phyloP scores from a whole-genome alignment of 2,888 invertebrate species.

The Drosophila histrio region DNA sequence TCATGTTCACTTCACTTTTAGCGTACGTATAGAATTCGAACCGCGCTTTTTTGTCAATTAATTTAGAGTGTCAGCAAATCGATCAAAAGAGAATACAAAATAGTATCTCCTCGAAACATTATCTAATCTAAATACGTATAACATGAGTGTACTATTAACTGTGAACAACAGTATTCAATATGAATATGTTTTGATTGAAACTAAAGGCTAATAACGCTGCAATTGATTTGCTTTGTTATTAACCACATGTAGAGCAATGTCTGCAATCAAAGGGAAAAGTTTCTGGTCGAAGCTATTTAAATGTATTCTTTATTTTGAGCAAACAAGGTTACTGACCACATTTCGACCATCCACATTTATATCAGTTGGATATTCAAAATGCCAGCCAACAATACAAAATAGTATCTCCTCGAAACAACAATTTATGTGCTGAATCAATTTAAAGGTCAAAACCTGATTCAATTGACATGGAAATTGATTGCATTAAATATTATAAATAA shows the following conservation, averaged over 20 bases:
- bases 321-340: constrained; percentile 26
- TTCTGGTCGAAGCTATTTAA: constrained; percentile 6
- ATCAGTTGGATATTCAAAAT: constrained; percentile 18
- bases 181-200: background rate
- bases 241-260: constrained; percentile 1
- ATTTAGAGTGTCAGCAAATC: no score
- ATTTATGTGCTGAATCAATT: background rate
- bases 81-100: no score
- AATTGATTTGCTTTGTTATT: constrained; percentile 2
- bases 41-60: no score
- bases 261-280: constrained; percentile 15
- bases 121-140: no score
- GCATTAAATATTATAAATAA: background rate
- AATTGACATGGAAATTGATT: no score
- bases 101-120: no score
- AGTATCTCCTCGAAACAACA: no score
- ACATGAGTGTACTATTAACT: background rate
- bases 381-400: constrained; percentile 29
- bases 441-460: background rate
- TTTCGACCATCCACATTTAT: constrained; percentile 2
- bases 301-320: constrained; percentile 1
- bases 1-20: no score
- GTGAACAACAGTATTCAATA: background rate
- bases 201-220: background rate
- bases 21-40: no score